Evolutionary conservation across 1,140 invertebrate species (phyloP).

Genomic region (Calliphora vicina): DNA sequence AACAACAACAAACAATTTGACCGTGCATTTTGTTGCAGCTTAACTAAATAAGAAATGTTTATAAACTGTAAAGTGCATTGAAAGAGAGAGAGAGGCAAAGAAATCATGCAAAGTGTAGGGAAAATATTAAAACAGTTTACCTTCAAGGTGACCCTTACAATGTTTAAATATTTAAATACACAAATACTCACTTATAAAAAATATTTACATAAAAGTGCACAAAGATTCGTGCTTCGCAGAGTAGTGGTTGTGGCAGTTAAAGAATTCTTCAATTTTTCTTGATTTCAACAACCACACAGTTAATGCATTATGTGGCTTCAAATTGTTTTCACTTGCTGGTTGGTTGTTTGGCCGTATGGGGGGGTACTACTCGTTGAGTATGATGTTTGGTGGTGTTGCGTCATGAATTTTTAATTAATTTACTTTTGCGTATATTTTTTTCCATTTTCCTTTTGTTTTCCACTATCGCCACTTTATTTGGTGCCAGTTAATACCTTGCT

Average conservation of each 20-base stretch:
- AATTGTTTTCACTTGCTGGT: constrained; percentile 6
- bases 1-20: constrained; percentile 29
- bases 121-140: not conserved
- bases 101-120: not conserved
- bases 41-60: constrained; percentile 21
- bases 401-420: constrained; percentile 44
- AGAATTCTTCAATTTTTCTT: constrained; percentile 15
- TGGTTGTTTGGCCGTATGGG: not conserved
- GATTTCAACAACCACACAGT: constrained; percentile 18
- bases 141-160: constrained; percentile 16
- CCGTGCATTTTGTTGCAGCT: constrained; percentile 24
- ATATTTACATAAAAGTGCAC: not conserved
- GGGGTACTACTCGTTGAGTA: not conserved
- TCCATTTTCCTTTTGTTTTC: constrained; percentile 9
- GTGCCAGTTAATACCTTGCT: not conserved
- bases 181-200: not conserved
- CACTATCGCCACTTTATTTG: not conserved
- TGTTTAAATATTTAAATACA: constrained; percentile 2
- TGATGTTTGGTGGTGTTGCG: not conserved
- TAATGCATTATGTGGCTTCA: constrained; percentile 17
- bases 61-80: not conserved
- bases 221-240: not conserved
- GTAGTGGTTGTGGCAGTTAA: not conserved
- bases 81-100: not conserved
- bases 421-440: constrained; percentile 28